A percentile compares a stretch with the other conserved stretches of the same genome.
Evolutionary conservation across 1,140 invertebrate species (phyloP).

Genomic region (Drosophila leontia): DNA sequence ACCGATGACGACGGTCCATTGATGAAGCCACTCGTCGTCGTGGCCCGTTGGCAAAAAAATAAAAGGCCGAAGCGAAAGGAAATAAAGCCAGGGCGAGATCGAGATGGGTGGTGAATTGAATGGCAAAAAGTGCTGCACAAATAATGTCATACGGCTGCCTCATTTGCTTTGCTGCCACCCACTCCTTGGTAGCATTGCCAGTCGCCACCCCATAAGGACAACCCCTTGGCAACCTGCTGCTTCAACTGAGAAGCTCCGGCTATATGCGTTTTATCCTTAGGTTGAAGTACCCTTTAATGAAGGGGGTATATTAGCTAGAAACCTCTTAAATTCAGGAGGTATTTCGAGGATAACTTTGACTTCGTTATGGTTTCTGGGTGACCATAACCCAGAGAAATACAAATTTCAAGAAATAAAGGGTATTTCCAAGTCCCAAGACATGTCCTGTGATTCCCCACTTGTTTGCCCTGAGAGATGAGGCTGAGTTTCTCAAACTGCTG

Average conservation of each 20-base stretch:
- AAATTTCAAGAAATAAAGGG: conserved; percentile 10
- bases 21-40: conserved; percentile 72
- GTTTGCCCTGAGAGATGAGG: conserved; percentile 31
- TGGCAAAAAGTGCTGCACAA: conserved; percentile 82
- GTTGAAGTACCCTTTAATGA: background rate
- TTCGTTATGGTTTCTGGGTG: background rate
- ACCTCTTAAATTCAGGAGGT: background rate
- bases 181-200: background rate
- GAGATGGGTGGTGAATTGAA: conserved; percentile 46
- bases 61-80: conserved; percentile 23
- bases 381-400: background rate
- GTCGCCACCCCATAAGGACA: conserved; percentile 37
- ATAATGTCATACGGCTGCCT: conserved; percentile 82
- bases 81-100: conserved; percentile 4
- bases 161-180: conserved; percentile 61
- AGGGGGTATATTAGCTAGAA: background rate
- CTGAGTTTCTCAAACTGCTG: conserved; percentile 76
- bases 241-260: no score
- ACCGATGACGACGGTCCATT: conserved; percentile 64
- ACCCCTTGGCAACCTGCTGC: conserved; percentile 76
- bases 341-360: background rate
- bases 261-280: no score
- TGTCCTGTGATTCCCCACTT: conserved; percentile 7
- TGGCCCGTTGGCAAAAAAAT: conserved; percentile 47
- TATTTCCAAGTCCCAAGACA: background rate